Evolutionary conservation across 2,888 invertebrate genomes (phyloP).

Genomic region (Bombylius discolor): DNA sequence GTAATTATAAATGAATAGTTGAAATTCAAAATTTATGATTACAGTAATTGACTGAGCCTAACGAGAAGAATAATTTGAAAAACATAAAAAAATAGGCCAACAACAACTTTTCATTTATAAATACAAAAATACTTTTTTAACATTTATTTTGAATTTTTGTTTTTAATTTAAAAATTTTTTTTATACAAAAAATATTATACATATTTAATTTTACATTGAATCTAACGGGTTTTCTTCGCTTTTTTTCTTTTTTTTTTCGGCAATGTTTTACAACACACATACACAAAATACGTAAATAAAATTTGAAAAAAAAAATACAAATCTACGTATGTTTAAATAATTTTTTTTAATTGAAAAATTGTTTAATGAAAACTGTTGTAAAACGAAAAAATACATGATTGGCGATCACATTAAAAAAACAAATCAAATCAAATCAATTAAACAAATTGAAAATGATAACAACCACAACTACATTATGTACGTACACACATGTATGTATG

Average conservation of each 20-base stretch:
- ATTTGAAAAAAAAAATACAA: background rate
- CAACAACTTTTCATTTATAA: background rate
- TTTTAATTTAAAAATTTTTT: too few relatives aligned
- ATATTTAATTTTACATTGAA: slow-evolving; percentile 20
- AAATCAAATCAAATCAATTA: slow-evolving; percentile 14
- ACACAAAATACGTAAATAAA: background rate
- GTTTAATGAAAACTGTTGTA: background rate
- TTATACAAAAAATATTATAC: slow-evolving; percentile 4
- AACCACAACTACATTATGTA: too few relatives aligned
- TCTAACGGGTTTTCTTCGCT: slow-evolving; percentile 38
- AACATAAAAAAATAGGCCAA: background rate
- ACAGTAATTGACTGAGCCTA: background rate
- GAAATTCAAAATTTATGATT: background rate
- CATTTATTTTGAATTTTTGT: slow-evolving; percentile 9
- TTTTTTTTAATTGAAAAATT: background rate
- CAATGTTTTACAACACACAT: slow-evolving; percentile 11
- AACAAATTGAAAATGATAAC: slow-evolving; percentile 5
- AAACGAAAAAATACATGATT: slow-evolving; percentile 1
- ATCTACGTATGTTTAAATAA: too few relatives aligned
- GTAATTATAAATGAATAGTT: slow-evolving; percentile 11
- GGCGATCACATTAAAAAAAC: slow-evolving; percentile 14
- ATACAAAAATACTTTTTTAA: slow-evolving; percentile 5
- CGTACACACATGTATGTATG: too few relatives aligned
- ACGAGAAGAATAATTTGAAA: too few relatives aligned
- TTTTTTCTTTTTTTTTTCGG: slow-evolving; percentile 32